A percentile compares a stretch with the other conserved stretches of the same genome.
Evolutionary conservation across 1,140 invertebrate genomes (phyloP).

Genomic region (Pinna nobilis): DNA sequence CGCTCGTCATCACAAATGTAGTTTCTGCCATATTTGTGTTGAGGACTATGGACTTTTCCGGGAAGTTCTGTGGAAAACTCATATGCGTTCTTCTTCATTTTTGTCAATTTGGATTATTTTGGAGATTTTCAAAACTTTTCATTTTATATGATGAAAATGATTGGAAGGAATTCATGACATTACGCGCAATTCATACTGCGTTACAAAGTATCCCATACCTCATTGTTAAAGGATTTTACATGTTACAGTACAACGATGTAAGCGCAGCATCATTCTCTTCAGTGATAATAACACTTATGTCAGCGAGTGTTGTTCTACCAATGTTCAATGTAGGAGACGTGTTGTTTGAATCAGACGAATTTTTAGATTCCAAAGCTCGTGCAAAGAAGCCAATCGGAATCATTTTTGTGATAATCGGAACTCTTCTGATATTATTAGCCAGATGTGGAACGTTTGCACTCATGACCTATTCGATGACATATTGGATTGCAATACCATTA

Average conservation of each 20-base stretch:
- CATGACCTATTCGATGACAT: slow-evolving; percentile 18
- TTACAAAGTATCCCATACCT: slow-evolving; percentile 39
- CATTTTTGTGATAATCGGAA: slow-evolving; percentile 24
- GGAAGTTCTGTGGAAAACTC: slow-evolving; percentile 19
- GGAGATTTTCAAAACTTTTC: slow-evolving; percentile 38
- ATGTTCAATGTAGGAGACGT: slow-evolving; percentile 35
- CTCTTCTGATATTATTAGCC: slow-evolving; percentile 28
- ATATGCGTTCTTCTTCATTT: slow-evolving; percentile 28
- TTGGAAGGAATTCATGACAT: slow-evolving; percentile 34
- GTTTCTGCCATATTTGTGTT: slow-evolving; percentile 35
- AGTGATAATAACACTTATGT: slow-evolving; percentile 6
- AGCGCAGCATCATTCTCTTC: slow-evolving; percentile 2
- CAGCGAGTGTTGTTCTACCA: slow-evolving; percentile 26
- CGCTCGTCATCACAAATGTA: slow-evolving; percentile 30
- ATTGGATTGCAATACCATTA: slow-evolving; percentile 27
- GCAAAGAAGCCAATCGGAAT: slow-evolving; percentile 35
- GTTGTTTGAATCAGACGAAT: slow-evolving; percentile 43
- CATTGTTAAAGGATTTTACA: slow-evolving; percentile 22
- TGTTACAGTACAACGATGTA: neutral
- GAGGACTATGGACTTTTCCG: slow-evolving; percentile 40
- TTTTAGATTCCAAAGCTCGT: slow-evolving; percentile 29
- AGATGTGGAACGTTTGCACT: slow-evolving; percentile 34
- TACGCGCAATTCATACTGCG: slow-evolving; percentile 33
- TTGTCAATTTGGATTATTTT: slow-evolving; percentile 32
- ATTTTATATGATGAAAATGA: slow-evolving; percentile 41